Evolutionary conservation across 1,140 invertebrate genomes (phyloP).

Genomic region (Andricus grossulariae): DNA sequence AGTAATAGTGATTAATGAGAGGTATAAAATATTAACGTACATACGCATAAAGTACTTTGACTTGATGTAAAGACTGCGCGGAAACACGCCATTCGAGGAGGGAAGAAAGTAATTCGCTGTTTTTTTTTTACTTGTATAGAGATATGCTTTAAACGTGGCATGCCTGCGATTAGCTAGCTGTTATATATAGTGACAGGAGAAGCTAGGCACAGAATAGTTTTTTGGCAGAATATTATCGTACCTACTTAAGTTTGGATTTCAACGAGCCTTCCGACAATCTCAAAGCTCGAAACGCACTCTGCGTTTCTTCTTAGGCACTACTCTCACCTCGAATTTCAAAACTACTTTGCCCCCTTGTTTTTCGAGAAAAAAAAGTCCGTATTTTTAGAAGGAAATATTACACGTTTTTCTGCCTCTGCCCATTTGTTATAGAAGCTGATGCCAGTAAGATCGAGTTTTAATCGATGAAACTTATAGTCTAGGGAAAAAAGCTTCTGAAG

Average conservation of each 20-base stretch:
- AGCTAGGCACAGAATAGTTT: conserved; percentile 75
- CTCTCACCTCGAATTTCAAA: conserved; percentile 4
- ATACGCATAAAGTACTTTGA: not conserved
- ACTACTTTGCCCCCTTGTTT: conserved; percentile 3
- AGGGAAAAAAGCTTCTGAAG: too few species aligned
- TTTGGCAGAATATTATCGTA: conserved; percentile 68
- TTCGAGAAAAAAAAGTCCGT: not conserved
- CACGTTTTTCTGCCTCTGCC: not conserved
- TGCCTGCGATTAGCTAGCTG: conserved; percentile 75
- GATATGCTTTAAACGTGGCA: conserved; percentile 58
- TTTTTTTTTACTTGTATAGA: conserved; percentile 42
- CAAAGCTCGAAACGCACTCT: not conserved
- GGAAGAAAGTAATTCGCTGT: conserved; percentile 21
- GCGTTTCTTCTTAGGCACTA: conserved; percentile 9
- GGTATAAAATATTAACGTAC: conserved; percentile 24
- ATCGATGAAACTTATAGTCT: too few species aligned
- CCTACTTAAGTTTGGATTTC: conserved; percentile 55
- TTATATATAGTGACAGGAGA: conserved; percentile 77
- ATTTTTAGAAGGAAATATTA: not conserved
- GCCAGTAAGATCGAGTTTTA: not conserved
- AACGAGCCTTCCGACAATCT: conserved; percentile 33
- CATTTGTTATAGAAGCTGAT: conserved; percentile 2
- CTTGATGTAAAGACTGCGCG: not conserved
- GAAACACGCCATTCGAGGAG: not conserved
- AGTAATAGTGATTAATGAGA: conserved; percentile 12